phyloP scores from a whole-genome alignment of 2,888 invertebrate genomes.

The Halictus quadricinctus region DNA sequence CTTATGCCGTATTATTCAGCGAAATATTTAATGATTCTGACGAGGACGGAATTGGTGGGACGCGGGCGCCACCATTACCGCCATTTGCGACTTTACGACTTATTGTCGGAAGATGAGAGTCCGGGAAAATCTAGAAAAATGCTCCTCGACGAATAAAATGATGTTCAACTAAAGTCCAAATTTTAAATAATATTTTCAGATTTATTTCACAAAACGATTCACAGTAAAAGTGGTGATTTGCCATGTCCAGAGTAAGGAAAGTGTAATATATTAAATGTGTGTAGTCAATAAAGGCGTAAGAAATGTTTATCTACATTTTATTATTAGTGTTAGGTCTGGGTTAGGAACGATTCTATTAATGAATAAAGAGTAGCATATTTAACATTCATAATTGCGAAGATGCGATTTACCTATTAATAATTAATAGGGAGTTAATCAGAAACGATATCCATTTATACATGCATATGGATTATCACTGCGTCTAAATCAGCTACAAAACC shows the following conservation, averaged over 20 bases:
- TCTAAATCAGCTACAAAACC: background rate
- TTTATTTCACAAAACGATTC: background rate
- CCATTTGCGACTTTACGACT: background rate
- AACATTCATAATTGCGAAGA: background rate
- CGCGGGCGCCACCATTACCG: background rate
- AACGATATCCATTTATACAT: background rate
- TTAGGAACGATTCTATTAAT: background rate
- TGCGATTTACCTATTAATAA: background rate
- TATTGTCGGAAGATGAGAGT: background rate
- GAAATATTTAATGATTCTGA: conserved; percentile 2
- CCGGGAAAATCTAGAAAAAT: background rate
- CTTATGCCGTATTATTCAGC: background rate
- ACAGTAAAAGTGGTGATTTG: background rate
- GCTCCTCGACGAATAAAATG: background rate
- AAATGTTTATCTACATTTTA: too few species aligned
- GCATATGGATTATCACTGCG: background rate
- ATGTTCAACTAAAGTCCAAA: background rate
- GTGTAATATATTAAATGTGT: too few species aligned
- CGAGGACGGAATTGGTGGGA: background rate
- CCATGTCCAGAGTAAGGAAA: background rate
- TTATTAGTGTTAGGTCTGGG: too few species aligned
- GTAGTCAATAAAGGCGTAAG: too few species aligned
- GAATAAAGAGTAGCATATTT: background rate
- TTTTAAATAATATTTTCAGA: background rate
- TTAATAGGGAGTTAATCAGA: background rate